Base-by-base conservation (phyloP, 2,113 vertebrate species). In the Condylura cristata region DNA sequence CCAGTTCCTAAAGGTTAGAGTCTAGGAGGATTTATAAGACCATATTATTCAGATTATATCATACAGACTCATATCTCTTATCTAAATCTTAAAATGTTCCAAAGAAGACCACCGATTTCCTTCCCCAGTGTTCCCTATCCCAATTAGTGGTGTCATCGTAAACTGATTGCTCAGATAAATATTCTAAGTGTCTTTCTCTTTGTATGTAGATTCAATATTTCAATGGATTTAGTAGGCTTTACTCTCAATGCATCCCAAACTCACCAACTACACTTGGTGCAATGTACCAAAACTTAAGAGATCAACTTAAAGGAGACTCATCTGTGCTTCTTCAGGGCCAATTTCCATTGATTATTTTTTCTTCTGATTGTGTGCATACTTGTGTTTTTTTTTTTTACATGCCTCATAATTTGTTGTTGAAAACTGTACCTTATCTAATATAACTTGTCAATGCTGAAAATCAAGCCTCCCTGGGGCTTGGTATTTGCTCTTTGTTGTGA, bases 351-450 rank as follows among this genome's bases (percentile, higher is more conserved):
- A 70, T 34, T 79, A 39, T 39, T 37, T 86, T 48, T 79, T 41
- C 17, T 65, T 11, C n/a, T 68, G 13, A 60, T 28, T 80, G 10
- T 6, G 41, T 8, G n/a, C 63, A 61, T 44, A 66, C 30, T 66
- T n/a, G n/a, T n/a, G n/a, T n/a, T n/a, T 53, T 74, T 30, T 89
- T 58, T 82, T 34, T 89, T 90, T 90, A 32, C 51, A 78, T 53
- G 37, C 34, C 37, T 13, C 26, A 56, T 56, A 56, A 65, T 18
- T 65, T 61, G 48, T 70, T n/a, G 14, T 70, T 51, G 51, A 86
- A 92, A 68, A 61, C 44, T 48, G 26, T 76, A 68, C 16, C 18
- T 13, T 37, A 66, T 26, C 30, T 87, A 48, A 75, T 32, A 60
- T 37, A 79, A 79, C 3, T 5, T 81, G 11, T 41, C 34, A 28